A percentile compares a stretch with the other conserved stretches of the same genome.
These are phyloP conservation scores for Mythimna albipuncta DNA, from an alignment of 2,888 invertebrate genomes.

Conservation along the genomic window DNA sequence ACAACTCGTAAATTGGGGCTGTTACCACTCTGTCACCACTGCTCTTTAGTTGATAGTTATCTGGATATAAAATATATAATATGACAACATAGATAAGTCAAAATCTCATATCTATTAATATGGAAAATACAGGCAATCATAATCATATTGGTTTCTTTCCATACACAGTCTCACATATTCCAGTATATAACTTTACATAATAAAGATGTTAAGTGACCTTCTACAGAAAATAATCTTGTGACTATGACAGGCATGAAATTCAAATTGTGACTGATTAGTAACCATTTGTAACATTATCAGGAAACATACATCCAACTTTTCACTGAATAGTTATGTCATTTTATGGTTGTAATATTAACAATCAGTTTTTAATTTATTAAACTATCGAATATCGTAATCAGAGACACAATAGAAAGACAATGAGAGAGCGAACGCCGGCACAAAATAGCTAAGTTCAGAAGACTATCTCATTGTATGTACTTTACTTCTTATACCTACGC, in stretches of 20 bases:
- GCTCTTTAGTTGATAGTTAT: too few species aligned
- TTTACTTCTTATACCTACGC: too few species aligned
- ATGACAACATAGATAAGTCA: not conserved
- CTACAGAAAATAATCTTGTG: constrained; percentile 7
- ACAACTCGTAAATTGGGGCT: too few species aligned
- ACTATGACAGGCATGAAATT: constrained; percentile 6
- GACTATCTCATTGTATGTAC: too few species aligned
- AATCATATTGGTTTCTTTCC: too few species aligned
- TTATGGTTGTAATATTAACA: not conserved
- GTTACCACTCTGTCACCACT: too few species aligned
- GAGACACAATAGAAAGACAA: too few species aligned
- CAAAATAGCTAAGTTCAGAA: too few species aligned
- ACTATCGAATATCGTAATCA: too few species aligned
- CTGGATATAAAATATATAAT: too few species aligned
- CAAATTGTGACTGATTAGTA: not conserved
- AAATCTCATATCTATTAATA: not conserved
- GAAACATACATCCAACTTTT: not conserved
- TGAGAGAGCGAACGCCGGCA: too few species aligned
- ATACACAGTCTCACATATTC: not conserved
- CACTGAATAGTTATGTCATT: not conserved
- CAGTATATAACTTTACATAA: not conserved
- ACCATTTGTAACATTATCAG: not conserved
- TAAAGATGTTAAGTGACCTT: constrained; percentile 5
- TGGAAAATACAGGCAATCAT: not conserved
- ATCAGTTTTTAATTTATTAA: too few species aligned